Evolutionary conservation across 1,140 invertebrate genomes (phyloP).

Genomic region (Phenacoccus solenopsis): DNA sequence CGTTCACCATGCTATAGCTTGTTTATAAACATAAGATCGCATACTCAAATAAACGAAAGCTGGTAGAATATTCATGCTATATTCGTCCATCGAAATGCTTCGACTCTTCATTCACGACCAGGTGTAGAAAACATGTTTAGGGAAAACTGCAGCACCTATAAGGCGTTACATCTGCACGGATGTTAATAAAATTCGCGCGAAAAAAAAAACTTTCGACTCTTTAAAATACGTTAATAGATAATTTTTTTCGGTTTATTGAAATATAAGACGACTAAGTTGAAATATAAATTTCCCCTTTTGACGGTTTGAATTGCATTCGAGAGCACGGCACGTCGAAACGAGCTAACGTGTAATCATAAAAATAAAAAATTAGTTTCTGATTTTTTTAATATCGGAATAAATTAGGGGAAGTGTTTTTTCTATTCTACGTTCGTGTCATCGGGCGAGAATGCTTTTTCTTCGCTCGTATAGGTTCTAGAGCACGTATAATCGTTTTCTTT

Average conservation of each 20-base stretch:
- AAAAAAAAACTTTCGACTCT: neutral
- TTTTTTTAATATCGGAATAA: slow-evolving; percentile 11
- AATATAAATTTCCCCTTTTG: neutral
- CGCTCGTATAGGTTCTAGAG: no score
- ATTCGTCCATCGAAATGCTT: no score
- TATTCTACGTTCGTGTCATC: neutral
- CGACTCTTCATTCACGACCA: no score
- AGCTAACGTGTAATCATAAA: neutral
- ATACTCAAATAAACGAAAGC: no score
- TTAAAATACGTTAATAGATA: slow-evolving; percentile 1
- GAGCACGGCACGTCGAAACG: neutral
- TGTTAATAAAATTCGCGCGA: neutral
- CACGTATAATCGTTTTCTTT: no score
- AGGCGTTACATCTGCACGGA: neutral
- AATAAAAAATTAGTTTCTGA: slow-evolving; percentile 13
- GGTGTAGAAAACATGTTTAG: no score
- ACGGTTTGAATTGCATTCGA: neutral
- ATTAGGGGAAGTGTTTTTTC: neutral
- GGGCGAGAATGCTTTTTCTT: neutral
- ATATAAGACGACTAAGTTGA: neutral
- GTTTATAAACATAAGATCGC: no score
- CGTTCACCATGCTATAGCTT: no score
- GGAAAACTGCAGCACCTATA: no score
- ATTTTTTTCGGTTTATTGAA: slow-evolving; percentile 11
- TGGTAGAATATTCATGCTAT: no score